Percentiles rank a stretch among this genome's conserved stretches.
phyloP scores from a whole-genome alignment of 1,140 invertebrate genomes.

The Camponotus floridanus region DNA sequence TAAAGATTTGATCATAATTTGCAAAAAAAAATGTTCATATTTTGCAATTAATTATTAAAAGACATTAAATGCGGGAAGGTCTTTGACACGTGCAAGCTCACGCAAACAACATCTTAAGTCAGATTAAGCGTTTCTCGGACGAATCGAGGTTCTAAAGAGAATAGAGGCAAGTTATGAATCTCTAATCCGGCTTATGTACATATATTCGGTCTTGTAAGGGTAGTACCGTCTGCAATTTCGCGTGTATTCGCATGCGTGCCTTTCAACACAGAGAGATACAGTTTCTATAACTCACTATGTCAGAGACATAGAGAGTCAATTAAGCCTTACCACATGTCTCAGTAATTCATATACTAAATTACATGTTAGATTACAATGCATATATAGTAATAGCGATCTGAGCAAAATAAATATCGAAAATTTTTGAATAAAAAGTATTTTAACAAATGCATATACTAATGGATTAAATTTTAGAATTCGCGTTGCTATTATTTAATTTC shows the following conservation, averaged over 20 bases:
- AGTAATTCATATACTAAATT: conserved; percentile 6
- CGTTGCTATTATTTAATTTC: neutral
- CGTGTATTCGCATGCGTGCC: conserved; percentile 41
- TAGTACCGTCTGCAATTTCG: conserved; percentile 72
- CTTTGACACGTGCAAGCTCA: neutral
- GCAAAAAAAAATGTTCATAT: neutral
- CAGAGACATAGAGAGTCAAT: conserved; percentile 6
- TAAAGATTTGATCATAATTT: neutral
- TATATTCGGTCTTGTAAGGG: conserved; percentile 73
- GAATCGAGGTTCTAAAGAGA: conserved; percentile 21
- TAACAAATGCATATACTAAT: neutral
- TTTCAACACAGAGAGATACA: neutral
- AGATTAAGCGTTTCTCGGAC: conserved; percentile 36
- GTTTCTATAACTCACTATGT: neutral
- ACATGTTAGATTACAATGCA: neutral
- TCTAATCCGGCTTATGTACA: conserved; percentile 75
- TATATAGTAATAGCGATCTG: neutral
- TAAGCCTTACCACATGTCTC: conserved; percentile 2
- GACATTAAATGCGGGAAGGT: neutral
- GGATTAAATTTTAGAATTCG: neutral
- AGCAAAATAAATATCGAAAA: neutral
- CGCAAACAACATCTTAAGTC: conserved; percentile 9
- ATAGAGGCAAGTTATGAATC: conserved; percentile 74
- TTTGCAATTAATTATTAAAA: neutral
- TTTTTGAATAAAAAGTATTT: neutral